These are phyloP conservation scores for Epizoanthus scotinus DNA, from an alignment of 92 coral and sea anemone species.

Conservation along the genomic window DNA sequence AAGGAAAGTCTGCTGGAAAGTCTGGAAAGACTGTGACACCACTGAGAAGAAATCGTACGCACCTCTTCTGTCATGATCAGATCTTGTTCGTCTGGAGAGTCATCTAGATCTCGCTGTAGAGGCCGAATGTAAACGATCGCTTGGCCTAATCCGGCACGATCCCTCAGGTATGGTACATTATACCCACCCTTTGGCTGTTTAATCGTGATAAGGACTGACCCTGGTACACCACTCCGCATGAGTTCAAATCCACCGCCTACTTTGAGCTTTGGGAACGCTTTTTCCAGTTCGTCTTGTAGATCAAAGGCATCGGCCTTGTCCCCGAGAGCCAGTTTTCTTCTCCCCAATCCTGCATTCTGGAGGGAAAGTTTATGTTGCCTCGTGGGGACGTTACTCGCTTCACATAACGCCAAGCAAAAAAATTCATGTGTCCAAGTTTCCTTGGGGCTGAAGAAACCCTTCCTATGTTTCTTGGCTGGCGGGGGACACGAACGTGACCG, in stretches of 20 bases:
- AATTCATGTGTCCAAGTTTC: not conserved
- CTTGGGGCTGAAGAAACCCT: not conserved
- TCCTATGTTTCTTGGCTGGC: not conserved
- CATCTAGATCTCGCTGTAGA: not conserved
- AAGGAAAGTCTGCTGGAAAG: not conserved
- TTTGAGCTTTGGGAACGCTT: not conserved
- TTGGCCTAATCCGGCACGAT: not conserved
- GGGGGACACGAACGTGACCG: not conserved
- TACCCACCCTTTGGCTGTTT: not conserved
- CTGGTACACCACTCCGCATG: not conserved
- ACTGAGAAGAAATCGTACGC: not conserved
- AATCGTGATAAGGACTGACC: not conserved
- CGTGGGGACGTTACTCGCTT: not conserved
- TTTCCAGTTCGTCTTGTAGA: not conserved
- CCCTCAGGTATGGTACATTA: not conserved
- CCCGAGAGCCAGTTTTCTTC: not conserved
- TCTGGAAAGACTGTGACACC: too few relatives aligned
- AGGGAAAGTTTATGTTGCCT: not conserved
- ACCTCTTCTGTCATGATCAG: not conserved
- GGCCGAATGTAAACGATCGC: not conserved
- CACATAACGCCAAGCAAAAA: not conserved
- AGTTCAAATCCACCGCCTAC: not conserved
- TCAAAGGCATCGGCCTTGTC: not conserved
- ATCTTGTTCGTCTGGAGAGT: not conserved
- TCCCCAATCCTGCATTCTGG: not conserved